Evolutionary conservation across 2,113 vertebrate species (phyloP).

Genomic region (Illadopsis cleaveri): DNA sequence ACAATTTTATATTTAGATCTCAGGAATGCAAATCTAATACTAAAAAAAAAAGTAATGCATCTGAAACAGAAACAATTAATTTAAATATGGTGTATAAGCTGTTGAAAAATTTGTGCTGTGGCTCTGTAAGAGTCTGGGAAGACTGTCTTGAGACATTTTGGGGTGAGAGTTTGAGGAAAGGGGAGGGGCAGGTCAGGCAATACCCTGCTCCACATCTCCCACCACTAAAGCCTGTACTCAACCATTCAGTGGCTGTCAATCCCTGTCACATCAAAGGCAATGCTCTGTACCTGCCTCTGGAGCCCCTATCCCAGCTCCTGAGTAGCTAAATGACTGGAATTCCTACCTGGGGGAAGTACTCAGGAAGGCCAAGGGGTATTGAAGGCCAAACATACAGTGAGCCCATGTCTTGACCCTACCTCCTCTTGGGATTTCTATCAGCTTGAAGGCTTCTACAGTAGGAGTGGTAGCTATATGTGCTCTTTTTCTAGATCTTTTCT

Average conservation of each 20-base stretch:
- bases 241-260: too few relatives aligned
- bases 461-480: background rate
- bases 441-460: background rate
- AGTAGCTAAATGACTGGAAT: background rate
- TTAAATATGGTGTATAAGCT: background rate
- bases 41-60: background rate
- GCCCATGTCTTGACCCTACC: rapidly evolving
- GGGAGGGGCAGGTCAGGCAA: background rate
- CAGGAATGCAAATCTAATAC: background rate
- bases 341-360: background rate
- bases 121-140: background rate
- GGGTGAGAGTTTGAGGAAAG: background rate
- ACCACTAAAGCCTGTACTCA: background rate
- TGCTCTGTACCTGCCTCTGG: background rate
- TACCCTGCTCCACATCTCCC: background rate
- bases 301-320: background rate
- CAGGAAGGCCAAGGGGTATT: background rate
- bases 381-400: background rate
- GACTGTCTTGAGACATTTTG: background rate
- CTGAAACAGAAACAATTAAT: background rate
- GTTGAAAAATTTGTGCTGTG: rapidly evolving
- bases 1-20: background rate
- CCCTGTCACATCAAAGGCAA: rapidly evolving
- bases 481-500: background rate
- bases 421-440: background rate